Conservation (phyloP, 2,797 vertebrate genomes). For the Catamblyrhynchus diadema region DNA sequence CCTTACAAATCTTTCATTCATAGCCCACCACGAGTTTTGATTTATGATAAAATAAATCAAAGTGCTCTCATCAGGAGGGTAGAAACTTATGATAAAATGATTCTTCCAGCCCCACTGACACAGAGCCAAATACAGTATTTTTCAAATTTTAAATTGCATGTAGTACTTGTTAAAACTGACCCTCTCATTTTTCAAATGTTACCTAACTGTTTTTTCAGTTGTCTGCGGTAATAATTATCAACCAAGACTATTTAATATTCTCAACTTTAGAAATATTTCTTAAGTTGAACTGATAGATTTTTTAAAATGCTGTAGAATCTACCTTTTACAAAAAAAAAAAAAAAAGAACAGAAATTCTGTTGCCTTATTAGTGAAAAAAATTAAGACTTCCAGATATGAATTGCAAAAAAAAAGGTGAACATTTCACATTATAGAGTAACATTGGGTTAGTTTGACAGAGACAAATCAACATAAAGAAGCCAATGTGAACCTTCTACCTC, state of each 20-base stretch:
- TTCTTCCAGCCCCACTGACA: not conserved
- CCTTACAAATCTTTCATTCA: slow-evolving; percentile 54
- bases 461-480: not conserved
- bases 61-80: not conserved
- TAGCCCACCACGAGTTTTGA: slow-evolving; percentile 17
- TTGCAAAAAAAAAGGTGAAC: not conserved
- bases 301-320: not conserved
- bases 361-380: not conserved
- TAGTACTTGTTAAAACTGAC: slow-evolving; percentile 7
- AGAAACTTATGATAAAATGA: slow-evolving; percentile 36
- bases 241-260: not conserved
- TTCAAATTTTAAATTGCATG: slow-evolving; percentile 22
- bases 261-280: not conserved
- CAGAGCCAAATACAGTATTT: slow-evolving; percentile 25
- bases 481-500: not conserved
- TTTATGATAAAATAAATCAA: slow-evolving; percentile 59
- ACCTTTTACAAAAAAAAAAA: not conserved
- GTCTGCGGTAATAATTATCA: not conserved
- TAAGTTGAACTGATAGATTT: not conserved
- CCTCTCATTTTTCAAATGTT: not conserved
- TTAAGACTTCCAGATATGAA: not conserved
- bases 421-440: not conserved
- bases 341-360: not conserved
- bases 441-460: not conserved
- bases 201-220: slow-evolving; percentile 1